These are phyloP conservation scores for Xestoiulus laeticollis DNA, from an alignment of 2,888 invertebrate species.

Conservation along the genomic window DNA sequence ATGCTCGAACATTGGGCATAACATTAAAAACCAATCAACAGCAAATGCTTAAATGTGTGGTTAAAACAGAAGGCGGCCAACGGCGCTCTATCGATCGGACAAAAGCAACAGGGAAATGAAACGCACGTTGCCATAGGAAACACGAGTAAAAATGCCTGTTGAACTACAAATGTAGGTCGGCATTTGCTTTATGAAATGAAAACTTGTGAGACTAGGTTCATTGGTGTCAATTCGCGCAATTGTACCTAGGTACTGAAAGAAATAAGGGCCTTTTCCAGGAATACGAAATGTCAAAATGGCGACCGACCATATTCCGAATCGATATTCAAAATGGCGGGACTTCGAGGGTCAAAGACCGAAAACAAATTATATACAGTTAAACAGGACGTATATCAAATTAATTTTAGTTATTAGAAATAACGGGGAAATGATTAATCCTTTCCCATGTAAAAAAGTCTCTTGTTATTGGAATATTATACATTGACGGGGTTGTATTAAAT, in stretches of 20 bases:
- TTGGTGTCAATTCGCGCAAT: no score
- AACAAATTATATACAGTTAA: no score
- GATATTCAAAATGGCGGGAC: slow-evolving; percentile 16
- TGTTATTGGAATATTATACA: no score
- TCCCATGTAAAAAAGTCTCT: no score
- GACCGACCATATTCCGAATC: not conserved
- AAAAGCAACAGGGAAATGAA: not conserved
- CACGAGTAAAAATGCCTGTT: not conserved
- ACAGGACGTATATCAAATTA: no score
- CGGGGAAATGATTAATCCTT: no score
- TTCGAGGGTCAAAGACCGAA: no score
- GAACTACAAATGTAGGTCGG: not conserved
- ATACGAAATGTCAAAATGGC: not conserved
- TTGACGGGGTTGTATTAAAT: no score
- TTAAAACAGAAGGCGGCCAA: not conserved
- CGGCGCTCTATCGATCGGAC: not conserved
- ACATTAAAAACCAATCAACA: not conserved
- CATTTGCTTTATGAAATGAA: no score
- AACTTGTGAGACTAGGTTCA: no score
- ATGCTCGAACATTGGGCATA: not conserved
- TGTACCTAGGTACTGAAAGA: no score
- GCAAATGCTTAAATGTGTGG: not conserved
- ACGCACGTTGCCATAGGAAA: not conserved
- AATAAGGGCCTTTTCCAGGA: not conserved
- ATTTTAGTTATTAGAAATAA: no score